Conservation (phyloP, 37 sponge, comb jelly and placozoan genomes). For the Lycopodina hypogea region DNA sequence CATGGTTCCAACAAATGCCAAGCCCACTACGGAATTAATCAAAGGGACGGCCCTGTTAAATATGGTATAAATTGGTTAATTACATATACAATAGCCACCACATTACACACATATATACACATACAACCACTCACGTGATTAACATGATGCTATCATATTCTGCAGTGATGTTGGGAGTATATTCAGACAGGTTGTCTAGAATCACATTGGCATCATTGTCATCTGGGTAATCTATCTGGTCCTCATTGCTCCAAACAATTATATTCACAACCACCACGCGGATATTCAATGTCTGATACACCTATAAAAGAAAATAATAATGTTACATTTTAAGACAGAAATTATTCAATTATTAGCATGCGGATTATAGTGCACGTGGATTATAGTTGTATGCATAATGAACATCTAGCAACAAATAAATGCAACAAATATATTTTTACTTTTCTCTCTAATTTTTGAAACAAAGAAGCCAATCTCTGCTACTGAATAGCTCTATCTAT, state of each 20-base stretch:
- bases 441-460: too few species aligned
- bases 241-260: constrained; percentile 46
- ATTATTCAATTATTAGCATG: too few species aligned
- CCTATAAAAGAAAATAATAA: not conserved
- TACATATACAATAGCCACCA: too few species aligned
- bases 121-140: constrained; percentile 18
- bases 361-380: too few species aligned
- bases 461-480: too few species aligned
- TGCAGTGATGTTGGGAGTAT: constrained; percentile 5
- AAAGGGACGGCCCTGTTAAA: constrained; percentile 44
- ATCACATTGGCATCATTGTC: constrained; percentile 21
- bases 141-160: constrained; percentile 48
- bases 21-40: constrained; percentile 28
- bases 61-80: too few species aligned
- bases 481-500: too few species aligned
- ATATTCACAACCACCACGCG: constrained; percentile 62
- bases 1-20: constrained; percentile 52
- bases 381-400: too few species aligned
- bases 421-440: too few species aligned
- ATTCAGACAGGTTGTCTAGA: constrained; percentile 30
- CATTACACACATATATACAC: too few species aligned
- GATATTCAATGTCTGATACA: constrained; percentile 14
- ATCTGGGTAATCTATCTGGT: constrained; percentile 29
- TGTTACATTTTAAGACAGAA: too few species aligned
- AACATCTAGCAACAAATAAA: too few species aligned